Evolutionary conservation across 2,797 vertebrate species (phyloP).

Genomic region (Rhynchonycteris naso): DNA sequence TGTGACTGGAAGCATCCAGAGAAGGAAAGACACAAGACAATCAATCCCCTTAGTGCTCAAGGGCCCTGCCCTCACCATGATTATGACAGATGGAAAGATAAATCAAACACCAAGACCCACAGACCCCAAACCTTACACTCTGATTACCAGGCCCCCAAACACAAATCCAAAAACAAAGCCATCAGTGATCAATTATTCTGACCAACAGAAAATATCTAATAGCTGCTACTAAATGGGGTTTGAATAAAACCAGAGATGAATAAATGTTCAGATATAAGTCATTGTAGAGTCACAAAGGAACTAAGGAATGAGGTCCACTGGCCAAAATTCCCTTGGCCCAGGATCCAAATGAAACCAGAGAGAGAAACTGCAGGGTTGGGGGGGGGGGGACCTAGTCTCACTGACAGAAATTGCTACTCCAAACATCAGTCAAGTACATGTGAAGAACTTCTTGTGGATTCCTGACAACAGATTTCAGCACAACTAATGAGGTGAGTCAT

Average conservation of each 20-base stretch:
- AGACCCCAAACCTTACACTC: background rate
- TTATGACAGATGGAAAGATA: background rate
- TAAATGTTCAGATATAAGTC: background rate
- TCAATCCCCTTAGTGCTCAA: background rate
- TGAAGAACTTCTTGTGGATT: slow-evolving; percentile 49
- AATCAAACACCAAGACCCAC: background rate
- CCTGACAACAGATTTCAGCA: slow-evolving; percentile 68
- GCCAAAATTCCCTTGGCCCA: slow-evolving; percentile 23
- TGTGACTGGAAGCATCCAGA: background rate
- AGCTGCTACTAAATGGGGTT: background rate
- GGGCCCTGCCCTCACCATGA: background rate
- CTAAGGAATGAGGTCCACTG: slow-evolving; percentile 5
- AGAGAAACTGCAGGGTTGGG: background rate
- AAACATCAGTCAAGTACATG: slow-evolving; percentile 37
- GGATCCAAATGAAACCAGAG: slow-evolving; percentile 35
- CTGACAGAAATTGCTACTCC: background rate
- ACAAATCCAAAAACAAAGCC: background rate
- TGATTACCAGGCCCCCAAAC: background rate
- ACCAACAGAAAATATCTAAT: background rate
- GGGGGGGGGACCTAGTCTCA: background rate
- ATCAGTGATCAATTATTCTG: background rate
- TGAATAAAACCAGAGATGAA: slow-evolving; percentile 50
- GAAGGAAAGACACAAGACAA: background rate
- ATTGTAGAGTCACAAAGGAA: background rate
- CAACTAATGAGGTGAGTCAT: slow-evolving; percentile 78